Percentiles rank a stretch among this genome's conserved stretches.
Conservation (phyloP, 2,113 vertebrate genomes). For the Aspiorhynchus laticeps region DNA sequence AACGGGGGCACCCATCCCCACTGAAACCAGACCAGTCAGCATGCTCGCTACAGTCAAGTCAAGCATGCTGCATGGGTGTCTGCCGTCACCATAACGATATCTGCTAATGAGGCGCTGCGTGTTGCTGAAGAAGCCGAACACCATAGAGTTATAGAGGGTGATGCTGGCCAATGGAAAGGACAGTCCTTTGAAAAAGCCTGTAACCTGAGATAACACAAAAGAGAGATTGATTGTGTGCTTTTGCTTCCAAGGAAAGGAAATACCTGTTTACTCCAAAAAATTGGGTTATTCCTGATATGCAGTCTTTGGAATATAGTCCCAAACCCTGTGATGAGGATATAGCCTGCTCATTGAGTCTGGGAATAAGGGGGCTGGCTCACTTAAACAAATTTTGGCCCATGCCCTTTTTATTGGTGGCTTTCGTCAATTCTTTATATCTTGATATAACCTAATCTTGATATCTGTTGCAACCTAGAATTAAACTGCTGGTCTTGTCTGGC, state of each 20-base stretch:
- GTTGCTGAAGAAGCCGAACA: constrained; percentile 93
- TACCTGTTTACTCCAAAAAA: not conserved
- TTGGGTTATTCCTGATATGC: not conserved
- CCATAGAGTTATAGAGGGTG: constrained; percentile 88
- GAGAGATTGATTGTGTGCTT: not conserved
- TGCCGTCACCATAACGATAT: constrained; percentile 70
- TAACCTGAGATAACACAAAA: constrained; percentile 70
- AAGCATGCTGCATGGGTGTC: constrained; percentile 62
- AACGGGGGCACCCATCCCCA: constrained; percentile 86
- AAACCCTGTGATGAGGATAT: not conserved
- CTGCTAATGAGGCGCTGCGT: constrained; percentile 81
- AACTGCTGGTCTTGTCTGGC: too few species aligned
- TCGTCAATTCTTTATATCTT: not conserved
- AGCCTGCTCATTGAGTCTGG: not conserved
- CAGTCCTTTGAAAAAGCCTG: constrained; percentile 96
- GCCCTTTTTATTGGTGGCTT: not conserved
- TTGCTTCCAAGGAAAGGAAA: not conserved
- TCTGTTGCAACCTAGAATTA: too few species aligned
- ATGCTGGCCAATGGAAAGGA: constrained; percentile 94
- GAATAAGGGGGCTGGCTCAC: not conserved
- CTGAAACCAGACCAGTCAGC: constrained; percentile 83
- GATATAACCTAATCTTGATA: not conserved
- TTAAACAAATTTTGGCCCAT: not conserved
- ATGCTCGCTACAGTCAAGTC: constrained; percentile 86
- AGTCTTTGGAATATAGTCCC: not conserved